These are phyloP conservation scores for Acanthurus tractus DNA, from an alignment of 2,797 vertebrate genomes.

Conservation along the genomic window DNA sequence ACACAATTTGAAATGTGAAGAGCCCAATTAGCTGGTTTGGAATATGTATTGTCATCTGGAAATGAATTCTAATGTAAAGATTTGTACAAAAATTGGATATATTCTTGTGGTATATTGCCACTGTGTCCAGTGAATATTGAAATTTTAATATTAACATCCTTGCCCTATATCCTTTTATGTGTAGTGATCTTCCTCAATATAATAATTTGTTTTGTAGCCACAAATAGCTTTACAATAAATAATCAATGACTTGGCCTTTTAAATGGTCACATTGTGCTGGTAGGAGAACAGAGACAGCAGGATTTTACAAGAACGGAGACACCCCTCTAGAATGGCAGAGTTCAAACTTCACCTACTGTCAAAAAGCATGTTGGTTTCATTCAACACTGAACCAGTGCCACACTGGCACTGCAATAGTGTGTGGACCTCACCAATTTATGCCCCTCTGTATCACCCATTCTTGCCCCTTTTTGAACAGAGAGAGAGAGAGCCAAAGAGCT, in stretches of 20 bases:
- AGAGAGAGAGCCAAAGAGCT: slow-evolving; percentile 18
- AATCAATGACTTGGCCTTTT: slow-evolving; percentile 15
- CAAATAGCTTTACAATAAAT: background rate
- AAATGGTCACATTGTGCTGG: slow-evolving; percentile 2
- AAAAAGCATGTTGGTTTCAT: slow-evolving; percentile 54
- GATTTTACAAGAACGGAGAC: slow-evolving; percentile 26
- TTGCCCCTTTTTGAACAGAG: slow-evolving; percentile 30
- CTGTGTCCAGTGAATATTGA: background rate
- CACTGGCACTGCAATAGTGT: slow-evolving; percentile 22
- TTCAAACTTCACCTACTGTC: slow-evolving; percentile 45
- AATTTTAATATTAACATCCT: slow-evolving; percentile 2
- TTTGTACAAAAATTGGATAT: background rate
- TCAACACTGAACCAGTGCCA: slow-evolving; percentile 31
- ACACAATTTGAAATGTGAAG: background rate
- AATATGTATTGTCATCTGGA: background rate
- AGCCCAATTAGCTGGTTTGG: background rate
- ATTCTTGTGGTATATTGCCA: background rate
- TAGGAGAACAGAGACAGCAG: slow-evolving; percentile 37
- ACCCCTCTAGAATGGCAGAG: slow-evolving; percentile 21
- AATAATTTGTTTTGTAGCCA: background rate
- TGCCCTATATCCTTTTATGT: background rate
- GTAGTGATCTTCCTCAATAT: background rate
- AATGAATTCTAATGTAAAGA: background rate
- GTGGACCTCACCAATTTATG: slow-evolving; percentile 47
- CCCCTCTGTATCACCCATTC: slow-evolving; percentile 35